phyloP scores from a whole-genome alignment of 1,140 invertebrate species.

The Ceratina calcarata region DNA sequence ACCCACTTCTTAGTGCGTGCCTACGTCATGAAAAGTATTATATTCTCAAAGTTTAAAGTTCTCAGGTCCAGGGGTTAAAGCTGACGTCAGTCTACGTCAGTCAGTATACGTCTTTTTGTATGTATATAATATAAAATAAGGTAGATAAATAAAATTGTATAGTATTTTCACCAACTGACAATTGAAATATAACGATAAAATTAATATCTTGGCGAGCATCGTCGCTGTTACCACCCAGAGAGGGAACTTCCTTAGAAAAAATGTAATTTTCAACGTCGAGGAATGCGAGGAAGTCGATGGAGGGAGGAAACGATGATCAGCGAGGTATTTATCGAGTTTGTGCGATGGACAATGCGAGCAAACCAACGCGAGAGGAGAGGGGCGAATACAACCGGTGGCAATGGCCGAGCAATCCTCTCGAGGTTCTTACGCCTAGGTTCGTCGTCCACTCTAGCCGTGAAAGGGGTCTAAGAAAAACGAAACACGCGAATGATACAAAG shows the following conservation, averaged over 20 bases:
- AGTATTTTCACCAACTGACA: too few relatives aligned
- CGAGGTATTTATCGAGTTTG: conserved; percentile 46
- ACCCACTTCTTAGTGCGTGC: too few relatives aligned
- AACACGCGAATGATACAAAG: conserved; percentile 21
- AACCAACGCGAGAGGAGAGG: not conserved
- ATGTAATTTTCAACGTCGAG: conserved; percentile 47
- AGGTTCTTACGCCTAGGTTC: not conserved
- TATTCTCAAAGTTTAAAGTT: too few relatives aligned
- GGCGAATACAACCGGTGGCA: conserved; percentile 2
- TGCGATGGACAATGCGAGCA: conserved; percentile 24
- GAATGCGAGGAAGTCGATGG: conserved; percentile 29
- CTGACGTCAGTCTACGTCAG: too few relatives aligned
- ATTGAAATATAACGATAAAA: too few relatives aligned
- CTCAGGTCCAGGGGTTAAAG: too few relatives aligned
- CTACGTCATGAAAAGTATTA: too few relatives aligned
- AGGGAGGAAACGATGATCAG: conserved; percentile 15
- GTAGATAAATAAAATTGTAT: too few relatives aligned
- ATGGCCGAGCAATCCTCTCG: not conserved
- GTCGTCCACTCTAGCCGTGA: conserved; percentile 22
- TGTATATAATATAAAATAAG: too few relatives aligned
- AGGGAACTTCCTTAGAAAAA: conserved; percentile 8
- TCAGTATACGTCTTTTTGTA: too few relatives aligned
- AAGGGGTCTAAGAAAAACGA: conserved; percentile 31
- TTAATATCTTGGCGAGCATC: not conserved
- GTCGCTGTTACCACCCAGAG: not conserved